Evolutionary conservation across 1,140 invertebrate species (phyloP).

Genomic region (Belonocnema kinseyi): DNA sequence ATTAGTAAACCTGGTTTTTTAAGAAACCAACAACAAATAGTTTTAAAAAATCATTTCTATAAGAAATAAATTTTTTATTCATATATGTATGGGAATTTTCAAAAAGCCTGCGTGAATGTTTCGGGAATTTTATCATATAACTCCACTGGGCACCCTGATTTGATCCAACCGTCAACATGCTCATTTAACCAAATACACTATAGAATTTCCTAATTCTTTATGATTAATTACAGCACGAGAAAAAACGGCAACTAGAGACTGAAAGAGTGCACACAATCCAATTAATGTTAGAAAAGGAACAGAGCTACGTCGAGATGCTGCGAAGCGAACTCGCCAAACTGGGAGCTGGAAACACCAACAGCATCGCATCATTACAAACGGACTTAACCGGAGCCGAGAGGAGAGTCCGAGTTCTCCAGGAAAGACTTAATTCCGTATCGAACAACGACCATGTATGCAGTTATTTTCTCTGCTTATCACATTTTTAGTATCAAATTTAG

Average conservation of each 20-base stretch:
- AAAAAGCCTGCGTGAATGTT: no score
- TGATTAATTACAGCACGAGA: slow-evolving; percentile 80
- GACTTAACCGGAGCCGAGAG: slow-evolving; percentile 79
- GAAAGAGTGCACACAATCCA: slow-evolving; percentile 85
- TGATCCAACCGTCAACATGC: neutral
- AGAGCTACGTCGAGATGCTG: slow-evolving; percentile 84
- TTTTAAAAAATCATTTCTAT: no score
- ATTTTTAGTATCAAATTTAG: no score
- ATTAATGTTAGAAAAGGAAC: slow-evolving; percentile 88
- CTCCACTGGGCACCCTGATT: neutral
- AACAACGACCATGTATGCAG: slow-evolving; percentile 65
- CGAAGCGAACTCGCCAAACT: slow-evolving; percentile 78
- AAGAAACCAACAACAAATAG: no score
- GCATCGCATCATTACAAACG: slow-evolving; percentile 67
- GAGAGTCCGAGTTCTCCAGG: slow-evolving; percentile 79
- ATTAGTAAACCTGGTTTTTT: no score
- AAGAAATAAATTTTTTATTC: no score
- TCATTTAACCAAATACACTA: neutral
- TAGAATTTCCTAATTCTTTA: neutral
- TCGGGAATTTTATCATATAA: no score
- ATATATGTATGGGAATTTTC: no score
- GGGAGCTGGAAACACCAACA: slow-evolving; percentile 71
- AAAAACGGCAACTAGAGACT: slow-evolving; percentile 84
- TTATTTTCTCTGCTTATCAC: slow-evolving; percentile 31
- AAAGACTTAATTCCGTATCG: slow-evolving; percentile 75